These are phyloP conservation scores for Candidula unifasciata DNA, from an alignment of 2,888 invertebrate genomes.

Conservation along the genomic window DNA sequence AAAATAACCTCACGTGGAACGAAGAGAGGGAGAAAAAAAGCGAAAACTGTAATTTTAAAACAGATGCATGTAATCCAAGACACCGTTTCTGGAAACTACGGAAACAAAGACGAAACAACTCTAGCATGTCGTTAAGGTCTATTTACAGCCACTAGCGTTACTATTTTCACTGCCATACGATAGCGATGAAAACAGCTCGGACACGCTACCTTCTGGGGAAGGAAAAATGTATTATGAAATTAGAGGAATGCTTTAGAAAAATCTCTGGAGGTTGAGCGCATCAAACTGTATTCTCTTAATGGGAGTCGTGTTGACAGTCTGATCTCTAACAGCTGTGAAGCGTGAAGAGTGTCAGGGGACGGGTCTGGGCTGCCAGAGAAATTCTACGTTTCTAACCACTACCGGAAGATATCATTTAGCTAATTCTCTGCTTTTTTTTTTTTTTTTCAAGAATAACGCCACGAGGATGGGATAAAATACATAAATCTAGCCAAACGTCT, in stretches of 20 bases:
- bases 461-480: too few relatives aligned
- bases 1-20: not conserved
- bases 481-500: too few relatives aligned
- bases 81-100: not conserved
- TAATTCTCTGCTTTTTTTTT: too few relatives aligned
- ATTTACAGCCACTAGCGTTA: not conserved
- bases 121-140: not conserved
- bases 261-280: not conserved
- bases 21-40: not conserved
- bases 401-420: not conserved
- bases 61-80: not conserved
- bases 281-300: conserved; percentile 7
- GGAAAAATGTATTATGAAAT: not conserved
- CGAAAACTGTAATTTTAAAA: not conserved
- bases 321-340: not conserved
- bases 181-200: not conserved
- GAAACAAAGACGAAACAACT: not conserved
- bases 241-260: too few relatives aligned
- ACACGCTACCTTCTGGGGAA: not conserved
- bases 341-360: not conserved
- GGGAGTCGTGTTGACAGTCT: not conserved
- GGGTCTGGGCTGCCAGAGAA: not conserved
- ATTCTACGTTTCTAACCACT: not conserved
- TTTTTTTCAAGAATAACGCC: too few relatives aligned
- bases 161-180: not conserved